Conservation (phyloP, 2,797 vertebrate species). For the Scolopax rusticola region DNA sequence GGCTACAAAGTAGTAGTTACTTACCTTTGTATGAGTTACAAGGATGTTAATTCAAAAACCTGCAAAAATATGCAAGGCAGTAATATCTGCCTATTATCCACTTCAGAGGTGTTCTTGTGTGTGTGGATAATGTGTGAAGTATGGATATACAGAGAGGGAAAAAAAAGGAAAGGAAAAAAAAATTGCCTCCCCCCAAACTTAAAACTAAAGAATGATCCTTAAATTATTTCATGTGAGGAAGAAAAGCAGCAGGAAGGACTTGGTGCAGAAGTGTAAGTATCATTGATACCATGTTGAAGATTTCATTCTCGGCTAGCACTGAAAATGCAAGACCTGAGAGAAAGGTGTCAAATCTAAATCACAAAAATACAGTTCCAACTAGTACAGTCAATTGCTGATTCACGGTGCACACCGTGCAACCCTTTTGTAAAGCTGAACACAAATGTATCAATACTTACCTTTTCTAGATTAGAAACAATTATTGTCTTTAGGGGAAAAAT, state of each 20-base stretch:
- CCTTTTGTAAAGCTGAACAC: neutral
- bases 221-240: constrained; percentile 34
- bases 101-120: neutral
- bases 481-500: constrained; percentile 27
- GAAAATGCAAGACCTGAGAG: constrained; percentile 62
- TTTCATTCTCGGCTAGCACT: constrained; percentile 34
- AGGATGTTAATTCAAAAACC: constrained; percentile 59
- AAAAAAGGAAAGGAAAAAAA: neutral
- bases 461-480: constrained; percentile 27
- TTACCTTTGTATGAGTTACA: constrained; percentile 66
- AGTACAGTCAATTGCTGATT: constrained; percentile 38
- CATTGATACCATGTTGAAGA: constrained; percentile 3
- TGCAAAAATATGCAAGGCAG: constrained; percentile 64
- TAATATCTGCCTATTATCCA: constrained; percentile 15
- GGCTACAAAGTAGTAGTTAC: constrained; percentile 49
- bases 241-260: constrained; percentile 39
- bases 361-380: constrained; percentile 44
- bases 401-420: neutral
- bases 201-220: constrained; percentile 14
- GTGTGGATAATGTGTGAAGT: constrained; percentile 35
- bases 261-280: constrained; percentile 30
- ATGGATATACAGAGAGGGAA: neutral
- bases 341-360: constrained; percentile 38
- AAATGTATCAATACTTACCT: constrained; percentile 49
- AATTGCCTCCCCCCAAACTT: neutral